Evolutionary conservation across 1,140 invertebrate species (phyloP), one percentile per base, ranked within the genome.

Genomic region (Drosophila ohnishii): DNA sequence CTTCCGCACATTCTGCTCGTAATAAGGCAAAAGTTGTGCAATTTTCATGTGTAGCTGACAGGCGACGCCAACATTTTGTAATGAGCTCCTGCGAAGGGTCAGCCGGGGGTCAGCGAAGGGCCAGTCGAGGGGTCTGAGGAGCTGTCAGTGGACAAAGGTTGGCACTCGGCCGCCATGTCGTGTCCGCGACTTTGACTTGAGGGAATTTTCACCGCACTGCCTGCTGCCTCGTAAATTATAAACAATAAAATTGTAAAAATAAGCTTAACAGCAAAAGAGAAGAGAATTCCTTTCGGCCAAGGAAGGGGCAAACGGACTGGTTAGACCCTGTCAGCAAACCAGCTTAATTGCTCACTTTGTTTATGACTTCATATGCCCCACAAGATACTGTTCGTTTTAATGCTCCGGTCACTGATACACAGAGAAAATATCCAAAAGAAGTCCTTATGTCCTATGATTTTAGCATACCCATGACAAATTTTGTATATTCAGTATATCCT

Each of bases 41-140:
- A 90, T 90, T 89, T 90, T 71, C 85, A 88, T 90, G 88, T 88
- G 84, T 88, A 88, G 87, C 84, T 87, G 84, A 87, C 84, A 88
- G 80, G 64, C 62, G 67, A 44, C 64, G 55, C 51, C 34, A 79
- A 78, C 83, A 82, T 82, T 87, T 82, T 62, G 84, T 87, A 87
- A 87, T 88, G 84, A 87, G 84, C 74, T 58, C 64, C 71, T 35
- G 37, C 59, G 39, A 45, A 45, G 42, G 66, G 66, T 39, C 66
- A 70, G 50, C 50, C 25, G 34, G 32, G 34, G 58, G 55, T 34
- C 64, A 35, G 16, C 34, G 34, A 35, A 65, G 61, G 45, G 45
- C 42, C 44, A 50, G 11, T 45, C 53, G n/a, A 3, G 44, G 45
- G 28, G 14, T 37, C 13, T 14, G 34, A 63, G 22, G 30, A 11